These are phyloP conservation scores for Rhynchonycteris naso DNA, from an alignment of 2,797 vertebrate genomes.

Conservation along the genomic window DNA sequence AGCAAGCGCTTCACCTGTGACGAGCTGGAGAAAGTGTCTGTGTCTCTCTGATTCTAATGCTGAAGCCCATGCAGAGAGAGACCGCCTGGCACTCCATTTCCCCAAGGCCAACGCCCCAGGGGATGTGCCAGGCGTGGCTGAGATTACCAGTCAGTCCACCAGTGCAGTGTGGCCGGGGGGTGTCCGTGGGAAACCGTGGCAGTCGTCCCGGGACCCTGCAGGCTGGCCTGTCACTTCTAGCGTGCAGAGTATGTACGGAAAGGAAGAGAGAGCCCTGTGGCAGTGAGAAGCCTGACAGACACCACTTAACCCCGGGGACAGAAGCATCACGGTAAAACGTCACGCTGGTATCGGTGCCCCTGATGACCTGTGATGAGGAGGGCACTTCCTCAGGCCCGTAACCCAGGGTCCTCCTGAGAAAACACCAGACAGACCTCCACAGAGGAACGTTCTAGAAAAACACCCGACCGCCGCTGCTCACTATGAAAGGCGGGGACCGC, in stretches of 20 bases:
- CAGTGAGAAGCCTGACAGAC: background rate
- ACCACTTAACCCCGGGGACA: no score
- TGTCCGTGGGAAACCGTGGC: background rate
- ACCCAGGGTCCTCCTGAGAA: background rate
- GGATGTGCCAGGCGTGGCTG: background rate
- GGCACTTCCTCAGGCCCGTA: fast-evolving
- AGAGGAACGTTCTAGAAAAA: no score
- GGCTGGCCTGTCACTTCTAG: background rate
- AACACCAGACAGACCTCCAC: background rate
- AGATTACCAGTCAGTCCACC: background rate
- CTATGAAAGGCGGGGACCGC: background rate
- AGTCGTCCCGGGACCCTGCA: background rate
- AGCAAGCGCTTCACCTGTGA: background rate
- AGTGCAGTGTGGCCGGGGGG: background rate
- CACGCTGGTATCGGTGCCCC: fast-evolving
- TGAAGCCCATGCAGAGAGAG: no score
- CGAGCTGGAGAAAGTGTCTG: background rate
- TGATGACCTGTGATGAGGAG: fast-evolving
- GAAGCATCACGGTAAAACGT: background rate
- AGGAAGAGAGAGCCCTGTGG: background rate
- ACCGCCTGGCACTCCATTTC: background rate
- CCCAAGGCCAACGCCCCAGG: background rate
- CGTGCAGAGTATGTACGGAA: fast-evolving
- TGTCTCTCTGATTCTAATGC: background rate
- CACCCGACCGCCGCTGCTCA: background rate